phyloP scores from a whole-genome alignment of 1,140 invertebrate genomes.

The Pentalonia nigronervosa region DNA sequence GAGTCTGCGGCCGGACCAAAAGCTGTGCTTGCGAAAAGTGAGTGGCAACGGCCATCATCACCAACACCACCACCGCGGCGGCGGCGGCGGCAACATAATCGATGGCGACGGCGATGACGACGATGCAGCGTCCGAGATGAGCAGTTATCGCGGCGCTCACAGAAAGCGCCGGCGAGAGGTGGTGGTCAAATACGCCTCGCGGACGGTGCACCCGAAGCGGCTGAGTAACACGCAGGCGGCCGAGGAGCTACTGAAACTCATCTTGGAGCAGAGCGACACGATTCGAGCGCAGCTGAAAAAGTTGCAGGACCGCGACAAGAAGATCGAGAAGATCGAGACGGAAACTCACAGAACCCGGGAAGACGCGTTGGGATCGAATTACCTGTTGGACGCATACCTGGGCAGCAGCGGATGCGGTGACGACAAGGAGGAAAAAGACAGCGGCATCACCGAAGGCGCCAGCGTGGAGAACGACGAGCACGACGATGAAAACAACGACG shows the following conservation, averaged over 20 bases:
- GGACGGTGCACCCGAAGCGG: constrained; percentile 61
- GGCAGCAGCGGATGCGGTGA: constrained; percentile 65
- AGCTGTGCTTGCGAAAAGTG: constrained; percentile 65
- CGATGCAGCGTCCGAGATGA: constrained; percentile 58
- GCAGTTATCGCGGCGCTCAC: constrained; percentile 49
- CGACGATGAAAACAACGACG: not conserved
- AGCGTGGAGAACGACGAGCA: constrained; percentile 57
- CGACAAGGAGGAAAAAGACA: constrained; percentile 52
- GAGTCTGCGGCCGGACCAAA: constrained; percentile 74
- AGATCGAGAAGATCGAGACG: constrained; percentile 79
- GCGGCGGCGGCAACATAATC: constrained; percentile 60
- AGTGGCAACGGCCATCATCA: constrained; percentile 60
- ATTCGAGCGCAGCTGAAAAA: constrained; percentile 76
- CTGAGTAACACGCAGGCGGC: constrained; percentile 63
- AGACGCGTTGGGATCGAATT: constrained; percentile 80
- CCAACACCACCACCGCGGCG: constrained; percentile 18
- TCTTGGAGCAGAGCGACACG: constrained; percentile 82
- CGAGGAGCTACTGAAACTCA: constrained; percentile 77
- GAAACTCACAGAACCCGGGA: constrained; percentile 75
- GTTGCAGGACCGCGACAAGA: constrained; percentile 76
- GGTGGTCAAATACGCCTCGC: constrained; percentile 54
- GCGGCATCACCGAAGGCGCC: constrained; percentile 21
- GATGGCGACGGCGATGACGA: constrained; percentile 58
- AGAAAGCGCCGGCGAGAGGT: constrained; percentile 55
- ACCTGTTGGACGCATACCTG: constrained; percentile 81